A percentile compares a stretch with the other conserved stretches of the same genome.
Evolutionary conservation across 1,140 invertebrate species (phyloP).

Genomic region (Antheraea mylitta): DNA sequence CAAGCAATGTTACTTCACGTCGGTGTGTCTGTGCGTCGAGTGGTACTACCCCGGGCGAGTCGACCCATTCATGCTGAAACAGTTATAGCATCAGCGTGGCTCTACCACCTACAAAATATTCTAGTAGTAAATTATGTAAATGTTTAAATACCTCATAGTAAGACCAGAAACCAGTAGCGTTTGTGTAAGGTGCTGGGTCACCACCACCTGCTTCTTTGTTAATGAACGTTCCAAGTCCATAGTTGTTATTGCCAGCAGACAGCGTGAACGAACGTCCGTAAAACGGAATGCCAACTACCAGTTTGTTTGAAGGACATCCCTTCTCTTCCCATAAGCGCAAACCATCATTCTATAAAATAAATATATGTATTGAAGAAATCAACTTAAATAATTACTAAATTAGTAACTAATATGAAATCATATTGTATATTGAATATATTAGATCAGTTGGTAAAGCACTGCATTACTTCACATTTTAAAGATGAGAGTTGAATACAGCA

Average conservation of each 20-base stretch:
- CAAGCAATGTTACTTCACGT: no score
- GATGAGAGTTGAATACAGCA: background rate
- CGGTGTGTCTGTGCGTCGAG: no score
- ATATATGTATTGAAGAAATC: conserved; percentile 9
- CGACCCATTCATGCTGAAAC: no score
- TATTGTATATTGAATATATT: no score
- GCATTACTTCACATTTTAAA: background rate
- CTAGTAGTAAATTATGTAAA: no score
- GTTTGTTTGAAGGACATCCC: conserved; percentile 91
- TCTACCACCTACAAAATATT: no score
- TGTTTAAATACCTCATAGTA: conserved; percentile 88
- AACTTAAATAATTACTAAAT: no score
- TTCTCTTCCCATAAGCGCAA: conserved; percentile 91
- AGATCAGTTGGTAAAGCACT: no score
- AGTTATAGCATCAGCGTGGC: no score
- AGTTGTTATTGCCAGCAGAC: conserved; percentile 88
- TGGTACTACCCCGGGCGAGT: no score
- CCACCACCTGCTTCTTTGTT: conserved; percentile 94
- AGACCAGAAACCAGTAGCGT: conserved; percentile 90
- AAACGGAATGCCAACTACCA: conserved; percentile 92
- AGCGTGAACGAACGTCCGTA: conserved; percentile 92
- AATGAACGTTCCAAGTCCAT: conserved; percentile 90
- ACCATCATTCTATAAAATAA: conserved; percentile 87
- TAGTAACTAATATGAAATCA: no score
- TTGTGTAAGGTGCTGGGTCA: conserved; percentile 89